These are phyloP conservation scores for Archivesica marissinica DNA, from an alignment of 1,140 invertebrate genomes.

Conservation along the genomic window DNA sequence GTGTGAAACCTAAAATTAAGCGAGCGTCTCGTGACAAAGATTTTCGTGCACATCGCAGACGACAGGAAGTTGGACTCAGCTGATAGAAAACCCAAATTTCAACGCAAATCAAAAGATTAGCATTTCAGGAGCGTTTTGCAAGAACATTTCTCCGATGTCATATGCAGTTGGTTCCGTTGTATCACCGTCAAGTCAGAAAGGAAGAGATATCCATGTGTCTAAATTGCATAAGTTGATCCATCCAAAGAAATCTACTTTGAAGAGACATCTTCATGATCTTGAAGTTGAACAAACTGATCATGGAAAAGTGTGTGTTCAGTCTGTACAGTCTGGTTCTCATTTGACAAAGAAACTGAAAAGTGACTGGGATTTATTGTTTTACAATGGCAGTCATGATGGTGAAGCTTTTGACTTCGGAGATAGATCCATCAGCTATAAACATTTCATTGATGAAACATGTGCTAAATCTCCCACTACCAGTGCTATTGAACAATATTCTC, in stretches of 20 bases:
- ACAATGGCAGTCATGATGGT: not conserved
- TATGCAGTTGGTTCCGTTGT: not conserved
- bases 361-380: slow-evolving; percentile 61
- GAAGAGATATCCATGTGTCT: not conserved
- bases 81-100: not conserved
- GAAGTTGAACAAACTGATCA: slow-evolving; percentile 40
- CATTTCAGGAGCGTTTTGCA: not conserved
- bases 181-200: not conserved
- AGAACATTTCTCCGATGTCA: slow-evolving; percentile 27
- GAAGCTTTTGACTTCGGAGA: too few relatives aligned
- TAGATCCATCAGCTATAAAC: not conserved
- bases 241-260: slow-evolving; percentile 53
- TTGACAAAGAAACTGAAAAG: slow-evolving; percentile 42
- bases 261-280: slow-evolving; percentile 57
- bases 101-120: not conserved
- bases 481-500: not conserved
- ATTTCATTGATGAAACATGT: not conserved
- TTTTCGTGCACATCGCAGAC: slow-evolving; percentile 37
- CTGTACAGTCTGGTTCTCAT: not conserved
- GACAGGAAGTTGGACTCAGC: slow-evolving; percentile 36
- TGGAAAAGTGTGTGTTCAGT: slow-evolving; percentile 50
- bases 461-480: not conserved
- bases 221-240: not conserved
- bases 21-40: too few relatives aligned
- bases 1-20: too few relatives aligned